phyloP scores from a whole-genome alignment of 2,113 vertebrate species.

The Brachyistius frenatus region DNA sequence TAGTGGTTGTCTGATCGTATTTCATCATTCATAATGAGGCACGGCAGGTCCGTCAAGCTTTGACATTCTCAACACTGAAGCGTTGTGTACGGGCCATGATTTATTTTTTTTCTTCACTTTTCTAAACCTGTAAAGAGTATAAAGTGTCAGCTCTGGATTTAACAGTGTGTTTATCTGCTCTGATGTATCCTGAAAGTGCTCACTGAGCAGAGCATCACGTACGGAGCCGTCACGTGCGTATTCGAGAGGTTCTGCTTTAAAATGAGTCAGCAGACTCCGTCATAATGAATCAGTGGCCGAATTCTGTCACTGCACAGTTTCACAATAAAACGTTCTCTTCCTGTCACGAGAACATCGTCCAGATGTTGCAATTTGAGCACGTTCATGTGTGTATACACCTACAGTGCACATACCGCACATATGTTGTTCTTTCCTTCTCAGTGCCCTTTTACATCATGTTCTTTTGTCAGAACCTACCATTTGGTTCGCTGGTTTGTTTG shows the following conservation, averaged over 20 bases:
- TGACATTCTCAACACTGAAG: too few relatives aligned
- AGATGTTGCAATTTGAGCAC: not conserved
- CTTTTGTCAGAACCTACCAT: slow-evolving; percentile 16
- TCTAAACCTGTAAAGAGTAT: too few relatives aligned
- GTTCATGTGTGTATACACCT: not conserved
- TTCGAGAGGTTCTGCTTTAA: not conserved
- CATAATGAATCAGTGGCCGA: not conserved
- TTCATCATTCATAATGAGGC: too few relatives aligned
- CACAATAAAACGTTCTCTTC: not conserved
- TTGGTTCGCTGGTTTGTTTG: slow-evolving; percentile 9
- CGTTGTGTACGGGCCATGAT: too few relatives aligned
- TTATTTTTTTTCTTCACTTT: too few relatives aligned
- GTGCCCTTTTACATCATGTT: not conserved
- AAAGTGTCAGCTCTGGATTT: too few relatives aligned
- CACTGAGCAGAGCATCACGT: not conserved
- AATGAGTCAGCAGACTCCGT: not conserved
- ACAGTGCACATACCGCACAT: not conserved
- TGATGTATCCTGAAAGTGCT: too few relatives aligned
- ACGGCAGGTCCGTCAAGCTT: too few relatives aligned
- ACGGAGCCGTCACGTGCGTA: not conserved
- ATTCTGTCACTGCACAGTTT: not conserved
- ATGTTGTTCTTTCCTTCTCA: slow-evolving; percentile 17
- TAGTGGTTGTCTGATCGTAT: too few relatives aligned
- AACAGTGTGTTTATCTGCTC: too few relatives aligned
- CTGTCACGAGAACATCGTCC: not conserved